Evolutionary conservation across 2,888 invertebrate species (phyloP).

Genomic region (Pseudoips prasinana): DNA sequence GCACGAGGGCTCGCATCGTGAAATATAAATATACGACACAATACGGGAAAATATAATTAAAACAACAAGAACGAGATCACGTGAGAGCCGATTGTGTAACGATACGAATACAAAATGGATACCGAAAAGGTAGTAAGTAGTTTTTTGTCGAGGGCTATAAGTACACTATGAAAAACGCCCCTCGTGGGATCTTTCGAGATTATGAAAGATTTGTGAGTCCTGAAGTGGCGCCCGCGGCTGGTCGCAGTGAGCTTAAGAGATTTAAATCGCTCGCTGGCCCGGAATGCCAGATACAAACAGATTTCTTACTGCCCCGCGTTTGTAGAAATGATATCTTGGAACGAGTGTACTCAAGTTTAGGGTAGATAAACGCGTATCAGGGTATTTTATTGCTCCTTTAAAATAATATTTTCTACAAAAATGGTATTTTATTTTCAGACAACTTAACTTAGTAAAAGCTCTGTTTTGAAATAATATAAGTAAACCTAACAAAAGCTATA

Average conservation of each 20-base stretch:
- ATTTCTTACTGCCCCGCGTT: constrained; percentile 66
- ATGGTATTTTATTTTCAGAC: constrained; percentile 4
- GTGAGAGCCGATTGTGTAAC: constrained; percentile 38
- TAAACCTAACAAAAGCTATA: no score
- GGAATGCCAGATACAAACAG: constrained; percentile 79
- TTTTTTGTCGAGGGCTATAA: constrained; percentile 39
- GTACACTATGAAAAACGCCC: constrained; percentile 73
- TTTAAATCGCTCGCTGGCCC: constrained; percentile 78
- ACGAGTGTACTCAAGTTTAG: constrained; percentile 38
- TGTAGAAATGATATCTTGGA: constrained; percentile 51
- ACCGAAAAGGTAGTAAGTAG: constrained; percentile 32
- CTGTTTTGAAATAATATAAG: no score
- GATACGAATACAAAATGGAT: constrained; percentile 30
- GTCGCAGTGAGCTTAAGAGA: constrained; percentile 77
- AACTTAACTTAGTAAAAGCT: no score
- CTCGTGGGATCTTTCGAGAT: constrained; percentile 71
- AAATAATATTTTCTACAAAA: constrained; percentile 17
- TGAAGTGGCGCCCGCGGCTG: constrained; percentile 68
- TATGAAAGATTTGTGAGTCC: constrained; percentile 82
- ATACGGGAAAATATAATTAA: constrained; percentile 69
- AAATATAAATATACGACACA: constrained; percentile 63
- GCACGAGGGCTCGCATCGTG: constrained; percentile 49
- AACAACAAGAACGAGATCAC: constrained; percentile 47
- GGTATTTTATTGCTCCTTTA: constrained; percentile 34
- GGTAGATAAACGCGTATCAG: constrained; percentile 39